Conservation (phyloP, 2,888 invertebrate genomes). For the Cryptus armator region DNA sequence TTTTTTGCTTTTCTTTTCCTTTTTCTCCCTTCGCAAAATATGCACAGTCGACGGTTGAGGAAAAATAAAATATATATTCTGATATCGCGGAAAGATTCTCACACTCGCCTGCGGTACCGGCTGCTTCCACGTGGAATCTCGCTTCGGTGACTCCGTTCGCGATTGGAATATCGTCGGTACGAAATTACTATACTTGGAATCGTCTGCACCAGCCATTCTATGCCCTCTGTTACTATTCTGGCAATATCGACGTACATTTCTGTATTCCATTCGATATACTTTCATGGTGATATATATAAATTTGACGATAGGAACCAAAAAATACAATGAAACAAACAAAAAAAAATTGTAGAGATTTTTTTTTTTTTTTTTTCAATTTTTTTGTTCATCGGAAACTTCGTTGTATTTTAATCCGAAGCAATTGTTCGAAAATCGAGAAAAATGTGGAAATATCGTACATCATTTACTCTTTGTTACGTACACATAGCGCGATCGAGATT, state of each 20-base stretch:
- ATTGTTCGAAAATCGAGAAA: background rate
- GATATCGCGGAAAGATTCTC: slow-evolving; percentile 29
- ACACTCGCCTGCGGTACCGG: background rate
- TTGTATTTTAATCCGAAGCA: background rate
- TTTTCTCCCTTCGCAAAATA: slow-evolving; percentile 12
- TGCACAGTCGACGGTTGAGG: slow-evolving; percentile 7
- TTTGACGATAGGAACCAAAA: background rate
- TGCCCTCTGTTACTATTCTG: slow-evolving; percentile 1
- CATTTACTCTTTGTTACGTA: background rate
- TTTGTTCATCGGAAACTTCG: background rate
- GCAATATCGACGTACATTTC: slow-evolving; percentile 10
- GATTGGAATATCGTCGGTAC: slow-evolving; percentile 53
- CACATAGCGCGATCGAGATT: slow-evolving; percentile 15
- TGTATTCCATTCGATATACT: background rate
- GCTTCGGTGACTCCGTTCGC: slow-evolving; percentile 30
- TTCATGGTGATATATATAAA: background rate
- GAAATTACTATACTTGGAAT: slow-evolving; percentile 53
- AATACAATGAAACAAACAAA: background rate
- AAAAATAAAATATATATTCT: slow-evolving; percentile 30
- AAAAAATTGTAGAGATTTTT: background rate
- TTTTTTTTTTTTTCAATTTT: background rate
- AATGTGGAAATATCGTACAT: background rate
- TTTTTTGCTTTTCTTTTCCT: too few relatives aligned
- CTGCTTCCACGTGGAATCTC: slow-evolving; percentile 7
- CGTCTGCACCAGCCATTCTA: slow-evolving; percentile 22